Base-by-base conservation (phyloP, 23 tunicate species). In the Clavelina lepadiformis region DNA sequence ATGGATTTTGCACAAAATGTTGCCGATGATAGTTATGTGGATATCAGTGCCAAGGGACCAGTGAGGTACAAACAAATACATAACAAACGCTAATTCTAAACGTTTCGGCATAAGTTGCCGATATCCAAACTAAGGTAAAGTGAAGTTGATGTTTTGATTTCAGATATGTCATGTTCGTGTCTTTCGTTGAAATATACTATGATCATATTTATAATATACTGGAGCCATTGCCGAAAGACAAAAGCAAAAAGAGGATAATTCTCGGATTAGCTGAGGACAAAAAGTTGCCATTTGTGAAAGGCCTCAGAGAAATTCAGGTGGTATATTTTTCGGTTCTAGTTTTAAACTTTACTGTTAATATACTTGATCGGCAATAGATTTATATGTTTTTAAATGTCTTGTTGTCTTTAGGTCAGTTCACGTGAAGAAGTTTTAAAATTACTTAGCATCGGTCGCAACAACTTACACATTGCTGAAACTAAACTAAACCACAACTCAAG, bases 391-490 rank as follows among this genome's bases (percentile, higher is more conserved):
- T n/a, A n/a, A n/a, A n/a, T 63, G 5, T 63, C 4, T 29, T 35
- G 20, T 31, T 28, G 19, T 31, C 5, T 60, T 3, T 30, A 78
- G 75, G 93, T 84, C 0, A 84, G 63, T 22, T 76, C 93, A 0
- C 65, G 77, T 0, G 76, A 65, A 3, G 97, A 89, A 55, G 75
- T 89, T 6, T 71, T 75, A 51, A 81, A 81, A 49, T 70, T 89
- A 19, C 34, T 89, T 2, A 35, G 47, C 2, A 60, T 81, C 27
- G 97, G 89, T 4, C 37, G 62, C 49, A 68, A 76, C 31, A 79
- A 89, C 53, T 74, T 89, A 29, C 97, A 89, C 44, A 78, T 75
- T 52, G 97, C 89, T 1, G 83, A 72, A 13, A 89, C 97, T 29
- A 75, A 70, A 21, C 45, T 89, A 1, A 89, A 89, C 47, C 80